Conservation (phyloP, 2,113 vertebrate genomes). For the Halichoerus grypus region DNA sequence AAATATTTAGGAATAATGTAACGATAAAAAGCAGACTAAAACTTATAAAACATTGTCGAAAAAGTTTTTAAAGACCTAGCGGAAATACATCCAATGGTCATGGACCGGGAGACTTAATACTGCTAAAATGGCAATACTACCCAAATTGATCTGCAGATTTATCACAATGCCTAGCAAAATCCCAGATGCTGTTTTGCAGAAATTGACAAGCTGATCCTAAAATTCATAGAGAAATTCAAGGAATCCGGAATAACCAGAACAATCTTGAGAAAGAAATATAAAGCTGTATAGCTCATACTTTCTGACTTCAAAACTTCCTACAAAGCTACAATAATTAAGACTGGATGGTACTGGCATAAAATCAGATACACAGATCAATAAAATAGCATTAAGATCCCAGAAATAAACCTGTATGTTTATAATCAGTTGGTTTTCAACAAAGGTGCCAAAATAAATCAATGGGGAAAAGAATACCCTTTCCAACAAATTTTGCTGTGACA, state of each 20-base stretch:
- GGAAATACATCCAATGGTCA: not conserved
- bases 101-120: not conserved
- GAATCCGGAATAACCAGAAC: not conserved
- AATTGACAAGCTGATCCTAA: slow-evolving; percentile 25
- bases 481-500: not conserved
- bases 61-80: not conserved
- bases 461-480: not conserved
- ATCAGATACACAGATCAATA: not conserved
- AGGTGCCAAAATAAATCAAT: not conserved
- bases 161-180: not conserved
- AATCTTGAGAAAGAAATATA: not conserved
- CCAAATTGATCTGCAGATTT: not conserved
- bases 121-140: not conserved
- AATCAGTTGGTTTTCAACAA: not conserved
- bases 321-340: slow-evolving; percentile 23
- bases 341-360: not conserved
- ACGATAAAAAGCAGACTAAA: not conserved
- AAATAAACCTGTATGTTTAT: not conserved
- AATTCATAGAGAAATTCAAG: slow-evolving; percentile 40
- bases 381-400: not conserved
- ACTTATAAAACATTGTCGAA: not conserved
- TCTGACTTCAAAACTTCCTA: slow-evolving; percentile 1
- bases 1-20: slow-evolving; percentile 2
- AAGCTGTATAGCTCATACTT: not conserved
- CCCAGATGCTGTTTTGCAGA: not conserved